phyloP scores from a whole-genome alignment of 1,140 invertebrate genomes.

The Diachasmimorpha longicaudata region DNA sequence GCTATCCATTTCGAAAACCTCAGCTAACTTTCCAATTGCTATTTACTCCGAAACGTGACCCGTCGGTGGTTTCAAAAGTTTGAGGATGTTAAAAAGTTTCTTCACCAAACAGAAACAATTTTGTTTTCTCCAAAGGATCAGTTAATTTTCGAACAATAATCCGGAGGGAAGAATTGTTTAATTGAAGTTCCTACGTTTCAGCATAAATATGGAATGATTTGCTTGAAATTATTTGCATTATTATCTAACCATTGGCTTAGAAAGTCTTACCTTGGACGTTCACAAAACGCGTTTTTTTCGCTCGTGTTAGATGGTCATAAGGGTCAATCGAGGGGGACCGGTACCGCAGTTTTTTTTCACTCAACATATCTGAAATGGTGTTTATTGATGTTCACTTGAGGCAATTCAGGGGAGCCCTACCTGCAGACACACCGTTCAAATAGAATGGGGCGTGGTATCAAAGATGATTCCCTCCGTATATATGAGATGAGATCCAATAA shows the following conservation, averaged over 20 bases:
- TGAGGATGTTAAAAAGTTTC: neutral
- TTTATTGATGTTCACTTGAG: neutral
- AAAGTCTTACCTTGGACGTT: no score
- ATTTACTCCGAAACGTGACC: neutral
- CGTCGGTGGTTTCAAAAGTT: neutral
- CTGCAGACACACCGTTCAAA: conserved; percentile 7
- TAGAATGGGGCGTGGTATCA: conserved; percentile 36
- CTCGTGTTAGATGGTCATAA: no score
- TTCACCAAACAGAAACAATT: neutral
- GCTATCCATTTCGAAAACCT: neutral
- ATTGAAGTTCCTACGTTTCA: no score
- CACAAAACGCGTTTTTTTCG: no score
- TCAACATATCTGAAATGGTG: no score
- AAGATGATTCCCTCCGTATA: conserved; percentile 27
- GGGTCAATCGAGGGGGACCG: no score
- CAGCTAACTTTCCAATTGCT: neutral
- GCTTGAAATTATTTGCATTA: no score
- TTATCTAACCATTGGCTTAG: no score
- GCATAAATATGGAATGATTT: no score
- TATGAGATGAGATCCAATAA: conserved; percentile 40
- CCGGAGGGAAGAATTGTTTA: no score
- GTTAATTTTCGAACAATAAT: no score
- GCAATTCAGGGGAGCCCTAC: neutral
- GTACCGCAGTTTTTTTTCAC: no score
- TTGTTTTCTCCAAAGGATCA: neutral